Conservation (phyloP, 2,797 vertebrate species). For the Clarias platycephalus region DNA sequence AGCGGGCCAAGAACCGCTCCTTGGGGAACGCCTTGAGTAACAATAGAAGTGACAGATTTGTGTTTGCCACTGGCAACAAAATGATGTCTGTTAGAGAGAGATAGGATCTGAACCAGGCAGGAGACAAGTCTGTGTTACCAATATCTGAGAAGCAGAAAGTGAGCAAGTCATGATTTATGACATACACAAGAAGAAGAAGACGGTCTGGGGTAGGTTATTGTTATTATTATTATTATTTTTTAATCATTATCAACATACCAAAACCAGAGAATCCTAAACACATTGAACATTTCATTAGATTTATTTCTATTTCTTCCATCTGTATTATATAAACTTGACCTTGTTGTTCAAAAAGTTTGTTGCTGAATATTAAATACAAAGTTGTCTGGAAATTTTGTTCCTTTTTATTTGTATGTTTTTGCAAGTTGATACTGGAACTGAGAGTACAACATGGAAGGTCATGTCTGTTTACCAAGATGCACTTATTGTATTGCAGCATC, state of each 20-base stretch:
- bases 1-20: background rate
- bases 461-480: background rate
- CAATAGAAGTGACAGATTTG: constrained; percentile 23
- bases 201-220: background rate
- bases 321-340: background rate
- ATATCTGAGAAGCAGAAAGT: background rate
- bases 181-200: background rate
- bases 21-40: background rate
- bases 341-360: background rate
- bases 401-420: background rate
- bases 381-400: background rate
- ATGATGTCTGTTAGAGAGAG: constrained; percentile 2
- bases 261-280: background rate
- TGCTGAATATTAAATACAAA: too few relatives aligned
- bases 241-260: background rate
- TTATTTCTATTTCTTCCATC: background rate
- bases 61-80: constrained; percentile 21
- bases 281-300: background rate
- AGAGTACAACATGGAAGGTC: background rate
- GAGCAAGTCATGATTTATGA: background rate
- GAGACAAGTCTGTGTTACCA: constrained; percentile 6
- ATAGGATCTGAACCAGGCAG: constrained; percentile 14
- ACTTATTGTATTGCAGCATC: background rate
- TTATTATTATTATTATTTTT: too few relatives aligned
- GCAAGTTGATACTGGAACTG: background rate